These are phyloP conservation scores for Trematomus loennbergii DNA, from an alignment of 2,113 vertebrate species.

Conservation along the genomic window DNA sequence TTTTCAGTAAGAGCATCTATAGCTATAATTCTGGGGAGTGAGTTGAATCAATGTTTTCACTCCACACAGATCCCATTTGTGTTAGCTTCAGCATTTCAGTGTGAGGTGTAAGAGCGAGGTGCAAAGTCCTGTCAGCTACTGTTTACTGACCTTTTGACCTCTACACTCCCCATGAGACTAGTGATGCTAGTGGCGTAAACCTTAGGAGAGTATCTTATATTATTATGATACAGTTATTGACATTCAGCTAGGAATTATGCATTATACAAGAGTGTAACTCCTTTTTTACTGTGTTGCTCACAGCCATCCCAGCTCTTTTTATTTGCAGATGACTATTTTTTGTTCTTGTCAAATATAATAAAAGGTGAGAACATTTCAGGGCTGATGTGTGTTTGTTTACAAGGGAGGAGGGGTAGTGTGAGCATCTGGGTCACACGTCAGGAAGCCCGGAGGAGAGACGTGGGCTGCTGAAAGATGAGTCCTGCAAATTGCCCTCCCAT, in stretches of 20 bases:
- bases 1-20: neutral
- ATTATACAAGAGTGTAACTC: neutral
- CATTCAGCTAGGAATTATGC: neutral
- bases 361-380: constrained; percentile 10
- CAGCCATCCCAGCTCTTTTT: neutral
- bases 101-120: constrained; percentile 34
- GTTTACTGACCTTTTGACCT: constrained; percentile 39
- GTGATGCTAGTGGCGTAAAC: neutral
- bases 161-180: neutral
- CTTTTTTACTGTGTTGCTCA: neutral
- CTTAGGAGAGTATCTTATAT: constrained; percentile 9
- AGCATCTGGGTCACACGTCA: constrained; percentile 24
- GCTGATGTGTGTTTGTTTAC: constrained; percentile 9
- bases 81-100: constrained; percentile 38
- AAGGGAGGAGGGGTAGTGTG: neutral
- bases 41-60: neutral
- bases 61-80: constrained; percentile 3
- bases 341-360: neutral
- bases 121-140: neutral
- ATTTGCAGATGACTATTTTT: neutral
- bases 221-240: constrained; percentile 21
- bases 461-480: constrained; percentile 44
- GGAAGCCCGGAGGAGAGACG: constrained; percentile 26
- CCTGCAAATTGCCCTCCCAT: constrained; percentile 49
- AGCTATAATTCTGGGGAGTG: neutral